phyloP scores from a whole-genome alignment of 2,113 vertebrate genomes.

The Nyctereutes procyonoides region DNA sequence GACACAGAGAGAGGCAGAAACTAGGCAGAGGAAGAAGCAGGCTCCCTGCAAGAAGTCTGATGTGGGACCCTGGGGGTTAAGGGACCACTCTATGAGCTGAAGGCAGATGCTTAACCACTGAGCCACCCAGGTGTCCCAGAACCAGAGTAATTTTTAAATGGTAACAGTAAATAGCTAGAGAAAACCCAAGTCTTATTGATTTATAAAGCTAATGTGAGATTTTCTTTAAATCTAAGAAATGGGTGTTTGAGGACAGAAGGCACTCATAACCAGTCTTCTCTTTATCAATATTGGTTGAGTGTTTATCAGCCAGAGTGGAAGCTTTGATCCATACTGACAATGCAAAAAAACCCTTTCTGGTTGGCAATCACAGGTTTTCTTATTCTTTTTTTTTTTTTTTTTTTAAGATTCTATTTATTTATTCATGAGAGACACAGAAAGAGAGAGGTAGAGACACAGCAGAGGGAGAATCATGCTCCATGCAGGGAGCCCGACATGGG shows the following conservation, averaged over 20 bases:
- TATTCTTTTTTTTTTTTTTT: not conserved
- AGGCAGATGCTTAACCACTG: too few species aligned
- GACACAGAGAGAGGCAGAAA: too few species aligned
- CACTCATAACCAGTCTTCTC: not conserved
- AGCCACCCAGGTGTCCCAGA: too few species aligned
- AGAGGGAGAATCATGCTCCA: too few species aligned
- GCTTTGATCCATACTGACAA: not conserved
- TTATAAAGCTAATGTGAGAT: conserved; percentile 1
- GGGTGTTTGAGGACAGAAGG: conserved; percentile 1
- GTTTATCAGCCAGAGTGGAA: not conserved
- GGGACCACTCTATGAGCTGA: too few species aligned
- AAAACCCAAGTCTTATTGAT: not conserved
- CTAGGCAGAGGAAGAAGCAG: too few species aligned
- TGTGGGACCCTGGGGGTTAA: too few species aligned
- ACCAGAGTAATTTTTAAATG: not conserved
- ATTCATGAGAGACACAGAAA: too few species aligned
- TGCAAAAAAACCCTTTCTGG: not conserved
- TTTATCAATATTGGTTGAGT: not conserved
- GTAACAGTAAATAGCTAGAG: not conserved
- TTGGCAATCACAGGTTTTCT: conserved; percentile 11
- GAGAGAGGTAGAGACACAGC: too few species aligned
- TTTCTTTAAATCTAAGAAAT: conserved; percentile 8
- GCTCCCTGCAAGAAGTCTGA: too few species aligned
- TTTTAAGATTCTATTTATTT: too few species aligned
- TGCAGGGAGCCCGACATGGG: too few species aligned